Conservation (phyloP, 2,797 vertebrate genomes). For the Neomorphus geoffroyi region DNA sequence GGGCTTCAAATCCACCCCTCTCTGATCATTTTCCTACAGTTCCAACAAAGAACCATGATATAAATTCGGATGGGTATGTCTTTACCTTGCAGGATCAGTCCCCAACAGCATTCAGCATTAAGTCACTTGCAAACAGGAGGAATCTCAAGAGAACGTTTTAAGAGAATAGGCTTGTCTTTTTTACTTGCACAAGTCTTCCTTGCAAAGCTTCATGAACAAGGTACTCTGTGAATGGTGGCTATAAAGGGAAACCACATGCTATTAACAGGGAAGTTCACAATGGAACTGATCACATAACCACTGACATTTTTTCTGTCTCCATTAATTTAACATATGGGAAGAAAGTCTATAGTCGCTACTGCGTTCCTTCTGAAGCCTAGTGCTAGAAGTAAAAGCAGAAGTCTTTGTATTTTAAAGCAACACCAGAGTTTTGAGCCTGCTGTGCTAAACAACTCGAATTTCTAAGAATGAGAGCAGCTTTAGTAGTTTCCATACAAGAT, state of each 20-base stretch:
- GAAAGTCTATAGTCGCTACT: background rate
- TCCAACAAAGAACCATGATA: background rate
- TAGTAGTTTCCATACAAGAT: background rate
- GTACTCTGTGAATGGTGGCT: background rate
- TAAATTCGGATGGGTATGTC: background rate
- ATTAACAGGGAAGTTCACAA: background rate
- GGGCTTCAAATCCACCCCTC: background rate
- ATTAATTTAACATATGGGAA: background rate
- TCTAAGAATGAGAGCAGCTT: background rate
- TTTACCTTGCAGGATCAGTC: background rate
- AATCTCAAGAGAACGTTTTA: background rate
- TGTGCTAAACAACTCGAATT: background rate
- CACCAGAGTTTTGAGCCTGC: background rate
- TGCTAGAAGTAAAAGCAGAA: background rate
- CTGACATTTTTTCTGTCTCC: background rate
- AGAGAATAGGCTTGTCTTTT: background rate
- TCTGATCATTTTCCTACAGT: background rate
- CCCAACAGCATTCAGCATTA: background rate
- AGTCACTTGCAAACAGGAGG: background rate
- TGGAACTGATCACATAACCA: background rate
- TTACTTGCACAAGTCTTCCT: background rate
- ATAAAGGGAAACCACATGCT: background rate
- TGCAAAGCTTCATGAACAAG: background rate
- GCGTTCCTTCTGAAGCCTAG: background rate
- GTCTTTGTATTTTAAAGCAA: background rate